These are phyloP conservation scores for Heliocidaris tuberculata DNA, from an alignment of 35 echinoderm and acorn worm genomes.

Conservation along the genomic window DNA sequence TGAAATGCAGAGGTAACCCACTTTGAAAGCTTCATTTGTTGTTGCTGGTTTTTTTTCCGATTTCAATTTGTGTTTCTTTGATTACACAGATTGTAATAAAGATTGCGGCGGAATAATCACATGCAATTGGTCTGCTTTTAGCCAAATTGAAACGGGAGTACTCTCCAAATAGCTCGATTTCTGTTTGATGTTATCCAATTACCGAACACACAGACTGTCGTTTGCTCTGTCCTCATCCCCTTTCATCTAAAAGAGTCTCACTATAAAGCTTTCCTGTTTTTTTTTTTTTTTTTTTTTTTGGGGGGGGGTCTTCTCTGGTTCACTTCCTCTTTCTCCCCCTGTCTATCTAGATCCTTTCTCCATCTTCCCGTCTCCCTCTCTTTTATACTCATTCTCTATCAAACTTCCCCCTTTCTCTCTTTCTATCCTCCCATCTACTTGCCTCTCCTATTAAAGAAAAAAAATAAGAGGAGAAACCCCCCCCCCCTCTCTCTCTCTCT, in stretches of 20 bases:
- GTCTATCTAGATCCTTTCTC: neutral
- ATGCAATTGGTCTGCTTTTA: conserved; percentile 11
- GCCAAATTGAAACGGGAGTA: neutral
- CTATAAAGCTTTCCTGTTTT: neutral
- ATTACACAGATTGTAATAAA: neutral
- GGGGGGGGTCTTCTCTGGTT: too few relatives aligned
- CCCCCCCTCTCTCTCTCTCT: too few relatives aligned
- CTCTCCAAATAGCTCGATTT: neutral
- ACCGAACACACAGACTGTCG: neutral
- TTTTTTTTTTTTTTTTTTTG: neutral
- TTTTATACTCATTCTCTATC: neutral
- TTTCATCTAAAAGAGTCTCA: neutral
- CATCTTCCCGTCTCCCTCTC: neutral
- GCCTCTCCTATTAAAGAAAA: too few relatives aligned
- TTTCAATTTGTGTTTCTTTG: neutral
- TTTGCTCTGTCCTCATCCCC: neutral
- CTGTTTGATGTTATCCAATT: neutral
- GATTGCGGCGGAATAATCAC: neutral
- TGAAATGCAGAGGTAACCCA: neutral
- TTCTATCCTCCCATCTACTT: neutral
- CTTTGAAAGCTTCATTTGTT: neutral
- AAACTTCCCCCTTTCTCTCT: neutral
- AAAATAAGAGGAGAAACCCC: too few relatives aligned
- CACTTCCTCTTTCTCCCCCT: neutral
- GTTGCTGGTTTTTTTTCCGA: neutral